These are phyloP conservation scores for Drosophila truncata DNA, from an alignment of 1,140 invertebrate genomes.

Conservation along the genomic window DNA sequence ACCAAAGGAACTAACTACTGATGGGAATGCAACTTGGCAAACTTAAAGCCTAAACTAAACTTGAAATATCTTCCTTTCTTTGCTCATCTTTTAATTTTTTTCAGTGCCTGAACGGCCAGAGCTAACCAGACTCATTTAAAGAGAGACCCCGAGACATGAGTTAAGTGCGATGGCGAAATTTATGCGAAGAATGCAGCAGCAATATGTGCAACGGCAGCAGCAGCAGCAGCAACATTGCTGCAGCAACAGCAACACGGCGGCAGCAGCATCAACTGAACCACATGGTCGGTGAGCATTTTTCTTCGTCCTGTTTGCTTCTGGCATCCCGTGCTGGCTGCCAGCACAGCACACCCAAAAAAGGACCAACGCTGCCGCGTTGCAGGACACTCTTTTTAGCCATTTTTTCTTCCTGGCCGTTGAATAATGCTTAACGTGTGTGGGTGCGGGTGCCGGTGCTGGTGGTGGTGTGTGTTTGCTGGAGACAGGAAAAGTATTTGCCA, in stretches of 20 bases:
- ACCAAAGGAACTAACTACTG: too few relatives aligned
- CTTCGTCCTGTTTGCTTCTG: conserved; percentile 48
- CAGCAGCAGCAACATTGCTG: conserved; percentile 21
- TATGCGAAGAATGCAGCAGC: conserved; percentile 81
- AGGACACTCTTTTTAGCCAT: conserved; percentile 40
- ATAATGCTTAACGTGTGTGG: conserved; percentile 44
- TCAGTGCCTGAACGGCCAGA: conserved; percentile 7
- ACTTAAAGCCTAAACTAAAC: too few relatives aligned
- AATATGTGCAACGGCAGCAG: conserved; percentile 71
- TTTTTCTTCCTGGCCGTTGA: conserved; percentile 49
- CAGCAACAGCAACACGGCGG: conserved; percentile 16
- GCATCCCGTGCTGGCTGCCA: conserved; percentile 26
- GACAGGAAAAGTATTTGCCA: conserved; percentile 57
- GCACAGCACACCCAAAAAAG: conserved; percentile 52
- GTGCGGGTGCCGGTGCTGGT: conserved; percentile 2
- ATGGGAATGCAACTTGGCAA: background rate
- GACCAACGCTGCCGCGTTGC: conserved; percentile 40
- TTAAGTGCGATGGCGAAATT: conserved; percentile 81
- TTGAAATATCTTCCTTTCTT: background rate
- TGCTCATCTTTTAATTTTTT: background rate
- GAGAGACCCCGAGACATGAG: conserved; percentile 71
- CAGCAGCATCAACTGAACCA: conserved; percentile 46
- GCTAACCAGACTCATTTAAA: conserved; percentile 75
- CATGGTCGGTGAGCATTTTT: conserved; percentile 51
- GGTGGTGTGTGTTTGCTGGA: conserved; percentile 6